Evolutionary conservation across 1,140 invertebrate genomes (phyloP).

Genomic region (Thaumatotibia leucotreta): DNA sequence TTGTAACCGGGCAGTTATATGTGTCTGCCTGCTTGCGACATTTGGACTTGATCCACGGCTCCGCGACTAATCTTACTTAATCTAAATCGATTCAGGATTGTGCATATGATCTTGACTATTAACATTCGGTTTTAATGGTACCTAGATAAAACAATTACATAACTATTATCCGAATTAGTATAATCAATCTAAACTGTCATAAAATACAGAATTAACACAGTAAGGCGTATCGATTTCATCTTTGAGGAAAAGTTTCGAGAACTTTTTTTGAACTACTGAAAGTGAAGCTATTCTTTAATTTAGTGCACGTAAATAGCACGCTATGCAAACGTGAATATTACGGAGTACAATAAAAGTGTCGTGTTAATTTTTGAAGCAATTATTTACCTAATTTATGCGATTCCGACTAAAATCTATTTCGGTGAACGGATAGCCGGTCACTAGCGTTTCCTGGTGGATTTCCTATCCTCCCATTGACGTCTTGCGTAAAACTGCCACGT

Average conservation of each 20-base stretch:
- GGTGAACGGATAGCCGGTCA: background rate
- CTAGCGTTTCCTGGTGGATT: background rate
- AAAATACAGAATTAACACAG: background rate
- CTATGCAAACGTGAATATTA: background rate
- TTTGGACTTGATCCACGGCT: background rate
- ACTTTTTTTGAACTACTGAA: background rate
- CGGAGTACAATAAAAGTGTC: background rate
- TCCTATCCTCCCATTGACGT: background rate
- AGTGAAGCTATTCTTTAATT: background rate
- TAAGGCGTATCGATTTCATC: background rate
- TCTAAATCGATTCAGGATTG: background rate
- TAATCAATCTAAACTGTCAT: too few relatives aligned
- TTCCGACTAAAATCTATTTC: conserved; percentile 4
- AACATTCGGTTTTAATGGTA: too few relatives aligned
- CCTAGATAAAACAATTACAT: too few relatives aligned
- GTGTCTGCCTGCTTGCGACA: background rate
- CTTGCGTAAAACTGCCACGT: background rate
- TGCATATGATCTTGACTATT: too few relatives aligned
- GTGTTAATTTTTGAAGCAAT: background rate
- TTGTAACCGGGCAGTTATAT: background rate
- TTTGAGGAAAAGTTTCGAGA: background rate
- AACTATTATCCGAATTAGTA: too few relatives aligned
- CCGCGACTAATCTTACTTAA: background rate
- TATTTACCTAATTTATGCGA: background rate
- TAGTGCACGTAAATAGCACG: too few relatives aligned